Evolutionary conservation across 2,888 invertebrate genomes (phyloP).

Genomic region (Aphrophora alni): DNA sequence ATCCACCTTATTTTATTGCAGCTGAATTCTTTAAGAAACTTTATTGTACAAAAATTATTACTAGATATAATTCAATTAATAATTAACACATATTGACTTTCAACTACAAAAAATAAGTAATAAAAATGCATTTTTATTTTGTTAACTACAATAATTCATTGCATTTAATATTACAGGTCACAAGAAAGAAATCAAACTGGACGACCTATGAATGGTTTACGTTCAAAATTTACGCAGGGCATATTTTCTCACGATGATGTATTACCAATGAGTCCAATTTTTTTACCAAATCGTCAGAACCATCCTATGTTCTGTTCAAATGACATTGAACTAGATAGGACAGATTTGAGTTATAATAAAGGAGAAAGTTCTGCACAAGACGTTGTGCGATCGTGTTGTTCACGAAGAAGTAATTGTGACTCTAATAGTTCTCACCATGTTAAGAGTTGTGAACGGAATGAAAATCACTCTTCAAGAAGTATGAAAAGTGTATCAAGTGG

Average conservation of each 20-base stretch:
- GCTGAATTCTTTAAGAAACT: no score
- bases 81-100: no score
- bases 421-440: neutral
- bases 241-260: conserved; percentile 6
- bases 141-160: no score
- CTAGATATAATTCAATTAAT: no score
- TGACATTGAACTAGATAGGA: neutral
- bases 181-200: conserved; percentile 14
- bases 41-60: no score
- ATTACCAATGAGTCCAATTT: conserved; percentile 17
- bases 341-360: neutral
- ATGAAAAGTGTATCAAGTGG: neutral
- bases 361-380: neutral
- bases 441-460: neutral
- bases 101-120: no score
- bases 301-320: conserved; percentile 16
- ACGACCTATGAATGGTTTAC: neutral
- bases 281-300: conserved; percentile 13
- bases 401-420: neutral
- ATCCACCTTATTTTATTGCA: no score
- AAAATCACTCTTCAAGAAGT: neutral
- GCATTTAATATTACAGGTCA: conserved; percentile 12
- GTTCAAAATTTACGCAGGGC: conserved; percentile 20
- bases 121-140: no score
- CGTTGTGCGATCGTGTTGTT: neutral